phyloP scores from a whole-genome alignment of 2,797 vertebrate genomes.

The Microchirus variegatus region DNA sequence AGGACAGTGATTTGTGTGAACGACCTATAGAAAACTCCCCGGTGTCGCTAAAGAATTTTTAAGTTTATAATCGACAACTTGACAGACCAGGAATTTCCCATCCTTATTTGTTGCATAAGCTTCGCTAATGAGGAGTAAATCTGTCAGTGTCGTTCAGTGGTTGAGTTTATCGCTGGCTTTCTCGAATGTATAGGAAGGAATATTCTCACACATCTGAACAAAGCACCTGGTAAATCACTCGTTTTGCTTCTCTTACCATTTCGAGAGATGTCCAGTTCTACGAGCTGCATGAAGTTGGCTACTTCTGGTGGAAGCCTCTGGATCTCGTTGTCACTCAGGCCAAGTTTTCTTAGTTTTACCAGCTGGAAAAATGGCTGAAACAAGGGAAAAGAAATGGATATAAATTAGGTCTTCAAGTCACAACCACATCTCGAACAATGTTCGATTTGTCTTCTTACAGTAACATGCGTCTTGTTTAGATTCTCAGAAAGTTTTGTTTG shows the following conservation, averaged over 20 bases:
- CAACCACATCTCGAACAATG: not conserved
- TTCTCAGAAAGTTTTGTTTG: not conserved
- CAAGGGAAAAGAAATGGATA: conserved; percentile 31
- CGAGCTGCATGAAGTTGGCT: conserved; percentile 97
- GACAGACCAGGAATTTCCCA: conserved; percentile 31
- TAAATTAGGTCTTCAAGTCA: no score
- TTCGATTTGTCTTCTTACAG: not conserved
- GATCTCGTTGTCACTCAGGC: conserved; percentile 98
- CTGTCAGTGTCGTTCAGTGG: conserved; percentile 29
- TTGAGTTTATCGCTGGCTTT: conserved; percentile 14
- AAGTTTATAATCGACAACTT: conserved; percentile 3
- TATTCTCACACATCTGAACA: not conserved
- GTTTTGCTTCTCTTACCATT: conserved; percentile 85
- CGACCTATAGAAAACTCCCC: conserved; percentile 13
- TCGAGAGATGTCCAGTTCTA: conserved; percentile 95
- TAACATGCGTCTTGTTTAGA: not conserved
- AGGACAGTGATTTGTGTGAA: conserved; percentile 11
- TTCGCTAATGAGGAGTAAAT: conserved; percentile 33
- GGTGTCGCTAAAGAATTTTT: conserved; percentile 20
- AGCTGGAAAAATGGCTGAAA: conserved; percentile 97
- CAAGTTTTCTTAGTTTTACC: conserved; percentile 94
- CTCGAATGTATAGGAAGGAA: conserved; percentile 2
- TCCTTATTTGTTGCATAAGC: conserved; percentile 24
- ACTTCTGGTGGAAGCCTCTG: conserved; percentile 95
- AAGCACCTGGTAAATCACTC: not conserved